Conservation (phyloP, 2,113 vertebrate species). For the Acinonyx jubatus region DNA sequence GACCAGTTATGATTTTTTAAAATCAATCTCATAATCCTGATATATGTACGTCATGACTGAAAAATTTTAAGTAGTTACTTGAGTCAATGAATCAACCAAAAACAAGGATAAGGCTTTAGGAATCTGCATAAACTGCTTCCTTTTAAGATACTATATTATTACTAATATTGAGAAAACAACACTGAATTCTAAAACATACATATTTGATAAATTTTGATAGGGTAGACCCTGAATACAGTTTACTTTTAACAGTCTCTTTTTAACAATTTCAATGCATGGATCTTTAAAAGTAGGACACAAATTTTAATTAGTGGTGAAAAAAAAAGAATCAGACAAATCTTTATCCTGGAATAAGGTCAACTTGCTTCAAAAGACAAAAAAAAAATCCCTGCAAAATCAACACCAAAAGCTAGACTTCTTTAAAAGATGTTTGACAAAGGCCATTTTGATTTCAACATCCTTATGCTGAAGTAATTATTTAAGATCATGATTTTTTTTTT, state of each 20-base stretch:
- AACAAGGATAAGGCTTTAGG: constrained; percentile 77
- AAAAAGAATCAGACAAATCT: background rate
- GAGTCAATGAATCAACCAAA: constrained; percentile 77
- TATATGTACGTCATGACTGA: constrained; percentile 70
- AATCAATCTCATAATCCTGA: constrained; percentile 78
- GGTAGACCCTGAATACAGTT: constrained; percentile 52
- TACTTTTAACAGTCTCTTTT: background rate
- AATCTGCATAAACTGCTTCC: constrained; percentile 77
- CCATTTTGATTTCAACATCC: constrained; percentile 62
- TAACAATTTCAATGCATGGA: constrained; percentile 28
- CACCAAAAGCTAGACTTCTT: background rate
- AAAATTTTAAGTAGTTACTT: constrained; percentile 81
- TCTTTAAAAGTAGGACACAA: background rate
- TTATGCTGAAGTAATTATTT: constrained; percentile 67
- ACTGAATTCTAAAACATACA: constrained; percentile 41
- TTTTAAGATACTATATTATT: constrained; percentile 74
- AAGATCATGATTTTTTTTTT: constrained; percentile 63
- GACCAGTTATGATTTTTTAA: constrained; percentile 25
- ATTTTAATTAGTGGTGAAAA: background rate
- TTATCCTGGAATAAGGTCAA: constrained; percentile 23
- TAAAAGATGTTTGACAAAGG: constrained; percentile 32
- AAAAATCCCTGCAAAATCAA: background rate
- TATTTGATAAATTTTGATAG: constrained; percentile 43
- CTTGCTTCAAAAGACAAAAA: background rate
- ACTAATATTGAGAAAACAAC: constrained; percentile 76